Base-by-base conservation (phyloP, 2,113 vertebrate genomes). In the Psittacara wagleri region DNA sequence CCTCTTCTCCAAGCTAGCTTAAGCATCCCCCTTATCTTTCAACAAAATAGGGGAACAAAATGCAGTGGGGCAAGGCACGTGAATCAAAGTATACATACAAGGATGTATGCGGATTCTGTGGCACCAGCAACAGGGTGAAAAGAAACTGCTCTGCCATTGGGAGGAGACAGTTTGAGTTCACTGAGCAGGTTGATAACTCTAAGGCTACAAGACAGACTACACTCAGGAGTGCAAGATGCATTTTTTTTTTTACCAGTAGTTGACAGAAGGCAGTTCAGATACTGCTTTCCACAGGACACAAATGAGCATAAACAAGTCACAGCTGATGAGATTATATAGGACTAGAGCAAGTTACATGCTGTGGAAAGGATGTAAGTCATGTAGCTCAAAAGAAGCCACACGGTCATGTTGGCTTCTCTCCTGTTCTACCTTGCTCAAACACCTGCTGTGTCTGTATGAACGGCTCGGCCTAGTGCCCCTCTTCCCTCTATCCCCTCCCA, bases 41-140 rank as follows among this genome's bases (percentile, higher is more conserved):
- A 83, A 14, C 14, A 91, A 68, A 72, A 63, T 9, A 33, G 2
- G 48, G 51, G 37, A 29, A 68, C 69, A 76, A 64, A 78, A 57
- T 1, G 11, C 1, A 1, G 17, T 6, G 7, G 18, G 7, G 18
- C 17, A 8, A 68, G 64, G 39, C 33, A 25, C 2, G 1, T 23
- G 44, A 51, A 68, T 41, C 5, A 4, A 72, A 35, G 31, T 74
- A 19, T 17, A 3, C 0, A 2, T 1, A 1, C 9, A 48, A 76
- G 61, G 78, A 51, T 4, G 2, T 0, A 3, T 8, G 12, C 4
- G 5, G 35, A 6, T 22, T 63, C 57, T 59, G 33, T 44, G 29
- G 33, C n/a, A 61, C 13, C 52, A 59, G 8, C 27, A 66, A 7
- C 28, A 69, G 15, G 19, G 17, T 44, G 43, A 55, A 44, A 74